Evolutionary conservation across 2,888 invertebrate species (phyloP), one percentile per base, ranked within the genome.

Genomic region (Lottia scabra): DNA sequence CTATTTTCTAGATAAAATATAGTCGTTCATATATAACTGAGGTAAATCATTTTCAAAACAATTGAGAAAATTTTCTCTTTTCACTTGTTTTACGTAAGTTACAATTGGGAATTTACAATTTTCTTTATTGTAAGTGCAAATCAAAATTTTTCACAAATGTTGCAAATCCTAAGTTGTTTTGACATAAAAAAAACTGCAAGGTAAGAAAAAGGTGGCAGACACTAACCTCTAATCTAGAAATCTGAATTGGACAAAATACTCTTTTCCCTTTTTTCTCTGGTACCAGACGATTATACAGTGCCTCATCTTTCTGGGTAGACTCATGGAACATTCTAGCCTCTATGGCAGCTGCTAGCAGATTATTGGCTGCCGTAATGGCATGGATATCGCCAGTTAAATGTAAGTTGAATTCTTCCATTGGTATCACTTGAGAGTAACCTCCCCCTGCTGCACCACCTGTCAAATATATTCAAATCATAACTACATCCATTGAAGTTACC

Each of bases 401-500:
- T 0, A 99, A 92, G 91, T 99, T 99, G 90, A 99, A 99, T 85
- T 99, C 99, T 90, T 99, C 99, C 99, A 99, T 99, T 0, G 99
- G 99, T 80, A 99, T 98, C 0, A 96, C 95, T 92, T 95, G 92
- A 0, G 99, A 95, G 89, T 98, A 99, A 3, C 99, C 99, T 23
- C 99, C 99, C 1, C 99, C 99, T 10, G 99, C 99, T 1, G 99
- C 99, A 38, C 99, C 99, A 67, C 97, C 93, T 93, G 68, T n/a
- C 16, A 64, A 27, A 5, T 19, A 65, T 5, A 43, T 27, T 30
- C 4, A 43, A 67, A 67, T 43, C 16, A 45, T n/a, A 16, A n/a
- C 30, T 30, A 30, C 30, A 6, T 30, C 2, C 30, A 30, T 30
- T 6, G 2, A 30, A 6, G 6, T 6, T 30, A 30, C 30, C 2